Evolutionary conservation across 2,113 vertebrate genomes (phyloP), one percentile per base, ranked within the genome.

Genomic region (Salvelinus sp.): DNA sequence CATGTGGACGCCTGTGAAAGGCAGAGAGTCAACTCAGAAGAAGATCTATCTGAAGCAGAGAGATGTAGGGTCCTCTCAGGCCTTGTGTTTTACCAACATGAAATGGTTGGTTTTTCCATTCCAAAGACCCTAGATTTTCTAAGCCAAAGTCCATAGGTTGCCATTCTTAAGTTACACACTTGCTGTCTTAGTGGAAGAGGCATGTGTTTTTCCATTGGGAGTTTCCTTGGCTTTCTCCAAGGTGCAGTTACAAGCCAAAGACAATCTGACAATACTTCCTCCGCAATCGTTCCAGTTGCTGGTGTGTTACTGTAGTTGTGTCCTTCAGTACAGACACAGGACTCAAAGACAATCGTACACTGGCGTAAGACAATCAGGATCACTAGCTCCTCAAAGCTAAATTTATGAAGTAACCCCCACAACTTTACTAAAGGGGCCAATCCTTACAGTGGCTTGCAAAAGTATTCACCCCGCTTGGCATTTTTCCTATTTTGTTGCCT

Each of bases 371-470:
- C 60, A 57, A 71, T 76, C 66, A 54, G 14, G 20, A 77, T 47
- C 64, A 66, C 16, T 68, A 62, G 18, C 66, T 33, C 10, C 3
- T 16, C 6, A 63, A 57, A 71, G 65, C 75, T 47, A 63, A 75
- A 70, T 74, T 68, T 77, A 69, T 73, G 58, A 66, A 68, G 60
- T 6, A n/a, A 57, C 62, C n/a, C 69, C 12, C 58, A 48, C 63
- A 69, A 69, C 16, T 74, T 33, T 44, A 73, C 44, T 63, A 60
- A 80, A 67, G 64, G 69, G 78, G 76, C 72, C 76, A 83, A 82
- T 54, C 50, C 47, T 69, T 67, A 33, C 33, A 33, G 33, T 33
- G 33, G 5, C 33, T 33, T 33, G 33, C 33, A 33, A 33, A 33
- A 33, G 33, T 33, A 33, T 33, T 33, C 33, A 33, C 33, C 33